These are phyloP conservation scores for Cheilosia scutellata DNA, from an alignment of 2,888 invertebrate genomes.

Conservation along the genomic window DNA sequence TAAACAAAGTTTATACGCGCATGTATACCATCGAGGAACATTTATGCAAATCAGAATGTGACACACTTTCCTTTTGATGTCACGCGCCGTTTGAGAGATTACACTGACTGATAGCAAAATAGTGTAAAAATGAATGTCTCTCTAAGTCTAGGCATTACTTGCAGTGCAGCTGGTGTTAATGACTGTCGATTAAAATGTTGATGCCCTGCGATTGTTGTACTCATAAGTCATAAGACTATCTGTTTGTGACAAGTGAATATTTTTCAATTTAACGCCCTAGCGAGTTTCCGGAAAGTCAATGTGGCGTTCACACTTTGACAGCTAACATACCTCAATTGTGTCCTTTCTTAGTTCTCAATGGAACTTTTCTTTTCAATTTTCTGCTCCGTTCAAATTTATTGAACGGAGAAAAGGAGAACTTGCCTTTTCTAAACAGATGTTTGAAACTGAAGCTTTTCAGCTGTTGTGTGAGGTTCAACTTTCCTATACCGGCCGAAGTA, in stretches of 20 bases:
- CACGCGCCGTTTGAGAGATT: slow-evolving; percentile 64
- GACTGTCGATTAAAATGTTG: slow-evolving; percentile 45
- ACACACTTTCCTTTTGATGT: slow-evolving; percentile 74
- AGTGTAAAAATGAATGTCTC: slow-evolving; percentile 52
- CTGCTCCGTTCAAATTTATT: too few species aligned
- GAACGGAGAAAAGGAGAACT: too few species aligned
- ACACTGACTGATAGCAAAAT: slow-evolving; percentile 54
- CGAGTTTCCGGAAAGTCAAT: neutral
- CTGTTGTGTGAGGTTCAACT: too few species aligned
- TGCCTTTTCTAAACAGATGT: too few species aligned
- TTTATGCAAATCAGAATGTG: slow-evolving; percentile 65
- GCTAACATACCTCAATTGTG: too few species aligned
- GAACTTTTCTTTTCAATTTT: too few species aligned
- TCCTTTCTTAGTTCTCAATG: too few species aligned
- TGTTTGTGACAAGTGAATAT: neutral
- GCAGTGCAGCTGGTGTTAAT: slow-evolving; percentile 71
- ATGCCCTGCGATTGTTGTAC: slow-evolving; percentile 9
- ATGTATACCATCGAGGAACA: slow-evolving; percentile 6
- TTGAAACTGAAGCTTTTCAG: too few species aligned
- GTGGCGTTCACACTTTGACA: too few species aligned
- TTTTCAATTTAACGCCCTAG: slow-evolving; percentile 4
- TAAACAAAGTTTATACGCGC: slow-evolving; percentile 35
- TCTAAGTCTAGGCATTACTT: slow-evolving; percentile 11
- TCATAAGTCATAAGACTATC: neutral
- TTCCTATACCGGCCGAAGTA: too few species aligned